Conservation (phyloP, 2,797 vertebrate genomes). For the Clarias pachynema region DNA sequence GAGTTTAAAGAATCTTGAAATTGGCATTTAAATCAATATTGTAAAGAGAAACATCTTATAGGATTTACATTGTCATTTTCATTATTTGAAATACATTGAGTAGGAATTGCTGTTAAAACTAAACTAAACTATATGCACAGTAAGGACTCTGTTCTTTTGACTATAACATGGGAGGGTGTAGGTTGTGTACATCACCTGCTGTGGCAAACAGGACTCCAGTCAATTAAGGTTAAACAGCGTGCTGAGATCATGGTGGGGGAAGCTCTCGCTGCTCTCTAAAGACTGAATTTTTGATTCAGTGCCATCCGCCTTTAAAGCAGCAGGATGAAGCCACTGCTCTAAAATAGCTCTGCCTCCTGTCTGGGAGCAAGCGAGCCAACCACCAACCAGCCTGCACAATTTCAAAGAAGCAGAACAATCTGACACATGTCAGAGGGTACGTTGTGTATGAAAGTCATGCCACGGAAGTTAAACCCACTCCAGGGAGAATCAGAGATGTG, state of each 20-base stretch:
- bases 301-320: slow-evolving; percentile 16
- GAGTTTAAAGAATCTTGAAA: not conserved
- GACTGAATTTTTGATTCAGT: slow-evolving; percentile 42
- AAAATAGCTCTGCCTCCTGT: slow-evolving; percentile 38
- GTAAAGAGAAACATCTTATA: not conserved
- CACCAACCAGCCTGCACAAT: slow-evolving; percentile 36
- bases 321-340: slow-evolving; percentile 8
- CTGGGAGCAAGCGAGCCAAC: slow-evolving; percentile 15
- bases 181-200: slow-evolving; percentile 5
- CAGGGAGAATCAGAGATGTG: not conserved
- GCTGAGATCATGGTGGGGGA: slow-evolving; percentile 15
- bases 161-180: not conserved
- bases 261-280: slow-evolving; percentile 9
- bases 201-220: slow-evolving; percentile 27
- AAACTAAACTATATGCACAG: not conserved
- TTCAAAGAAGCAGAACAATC: slow-evolving; percentile 21
- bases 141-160: not conserved
- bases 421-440: slow-evolving; percentile 22
- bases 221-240: slow-evolving; percentile 42
- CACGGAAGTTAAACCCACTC: not conserved
- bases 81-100: not conserved
- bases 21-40: not conserved
- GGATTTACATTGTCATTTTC: not conserved
- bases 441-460: slow-evolving; percentile 6
- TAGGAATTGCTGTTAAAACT: not conserved